Conservation (phyloP, 2,888 invertebrate species). For the Andricus curvator region DNA sequence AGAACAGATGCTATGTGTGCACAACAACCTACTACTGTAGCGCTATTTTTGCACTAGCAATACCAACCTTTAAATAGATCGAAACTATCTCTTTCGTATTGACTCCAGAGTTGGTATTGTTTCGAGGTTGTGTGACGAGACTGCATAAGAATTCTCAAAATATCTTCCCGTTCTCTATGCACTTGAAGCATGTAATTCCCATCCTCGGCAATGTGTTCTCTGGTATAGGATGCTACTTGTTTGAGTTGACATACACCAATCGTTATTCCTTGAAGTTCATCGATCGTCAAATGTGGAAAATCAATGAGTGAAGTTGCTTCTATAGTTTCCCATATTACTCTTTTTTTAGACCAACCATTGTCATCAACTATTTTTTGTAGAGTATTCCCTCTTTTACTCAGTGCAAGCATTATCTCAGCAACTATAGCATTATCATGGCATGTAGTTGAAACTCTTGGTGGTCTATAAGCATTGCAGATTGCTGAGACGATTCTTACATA, state of each 20-base stretch:
- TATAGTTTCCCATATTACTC: slow-evolving; percentile 30
- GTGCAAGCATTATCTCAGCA: slow-evolving; percentile 3
- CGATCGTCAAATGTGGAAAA: slow-evolving; percentile 34
- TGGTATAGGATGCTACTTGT: slow-evolving; percentile 36
- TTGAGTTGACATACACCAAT: slow-evolving; percentile 39
- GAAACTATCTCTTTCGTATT: slow-evolving; percentile 23
- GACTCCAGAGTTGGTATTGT: slow-evolving; percentile 38
- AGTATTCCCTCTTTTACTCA: background rate
- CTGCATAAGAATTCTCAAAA: background rate
- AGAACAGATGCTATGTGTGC: slow-evolving; percentile 43
- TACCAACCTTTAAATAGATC: slow-evolving; percentile 42
- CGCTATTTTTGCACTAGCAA: slow-evolving; percentile 39
- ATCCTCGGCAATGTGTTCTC: slow-evolving; percentile 10
- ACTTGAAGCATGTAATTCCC: slow-evolving; percentile 21
- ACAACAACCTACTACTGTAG: slow-evolving; percentile 43
- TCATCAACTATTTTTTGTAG: slow-evolving; percentile 20
- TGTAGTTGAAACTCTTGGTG: background rate
- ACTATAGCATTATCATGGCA: background rate
- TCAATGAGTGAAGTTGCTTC: slow-evolving; percentile 22
- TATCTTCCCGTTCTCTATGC: background rate
- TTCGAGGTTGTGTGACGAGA: slow-evolving; percentile 24
- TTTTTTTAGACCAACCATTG: slow-evolving; percentile 40
- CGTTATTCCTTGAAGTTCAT: slow-evolving; percentile 40
- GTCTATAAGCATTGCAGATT: slow-evolving; percentile 40
- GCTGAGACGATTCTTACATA: slow-evolving; percentile 41